These are phyloP conservation scores for Zalophus californianus DNA, from an alignment of 2,797 vertebrate species.

Conservation along the genomic window DNA sequence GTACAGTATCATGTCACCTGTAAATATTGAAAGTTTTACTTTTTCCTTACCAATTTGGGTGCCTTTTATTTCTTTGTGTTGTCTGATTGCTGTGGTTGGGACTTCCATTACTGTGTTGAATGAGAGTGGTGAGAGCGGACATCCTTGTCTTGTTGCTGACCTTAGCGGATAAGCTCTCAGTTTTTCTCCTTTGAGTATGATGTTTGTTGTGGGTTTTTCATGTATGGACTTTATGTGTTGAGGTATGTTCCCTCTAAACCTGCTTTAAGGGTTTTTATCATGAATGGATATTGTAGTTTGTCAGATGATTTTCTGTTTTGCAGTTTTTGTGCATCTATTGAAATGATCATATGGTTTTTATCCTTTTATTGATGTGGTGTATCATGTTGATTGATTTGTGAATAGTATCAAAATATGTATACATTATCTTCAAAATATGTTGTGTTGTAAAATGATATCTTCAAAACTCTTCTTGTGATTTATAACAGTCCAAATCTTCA, in stretches of 20 bases:
- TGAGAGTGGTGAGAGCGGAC: not conserved
- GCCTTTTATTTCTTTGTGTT: not conserved
- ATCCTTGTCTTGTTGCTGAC: not conserved
- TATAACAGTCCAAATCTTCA: not conserved
- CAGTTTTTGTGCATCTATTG: not conserved
- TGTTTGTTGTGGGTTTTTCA: not conserved
- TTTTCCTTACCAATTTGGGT: not conserved
- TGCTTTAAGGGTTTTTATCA: not conserved
- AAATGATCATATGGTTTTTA: not conserved
- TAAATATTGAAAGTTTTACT: not conserved
- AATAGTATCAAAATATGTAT: not conserved
- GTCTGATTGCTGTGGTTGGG: not conserved
- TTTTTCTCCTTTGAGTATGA: not conserved
- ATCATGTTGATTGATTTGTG: not conserved
- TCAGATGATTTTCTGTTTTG: not conserved
- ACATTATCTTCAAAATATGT: slow-evolving; percentile 18
- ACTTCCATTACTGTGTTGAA: not conserved
- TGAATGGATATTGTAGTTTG: not conserved
- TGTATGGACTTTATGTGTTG: not conserved
- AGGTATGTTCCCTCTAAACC: not conserved
- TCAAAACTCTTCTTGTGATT: slow-evolving; percentile 30
- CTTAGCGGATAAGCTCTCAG: not conserved
- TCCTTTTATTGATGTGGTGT: not conserved
- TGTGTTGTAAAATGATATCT: slow-evolving; percentile 31
- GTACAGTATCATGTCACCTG: not conserved